Evolutionary conservation across 2,888 invertebrate species (phyloP).

Genomic region (Acanthosoma haemorrhoidale): DNA sequence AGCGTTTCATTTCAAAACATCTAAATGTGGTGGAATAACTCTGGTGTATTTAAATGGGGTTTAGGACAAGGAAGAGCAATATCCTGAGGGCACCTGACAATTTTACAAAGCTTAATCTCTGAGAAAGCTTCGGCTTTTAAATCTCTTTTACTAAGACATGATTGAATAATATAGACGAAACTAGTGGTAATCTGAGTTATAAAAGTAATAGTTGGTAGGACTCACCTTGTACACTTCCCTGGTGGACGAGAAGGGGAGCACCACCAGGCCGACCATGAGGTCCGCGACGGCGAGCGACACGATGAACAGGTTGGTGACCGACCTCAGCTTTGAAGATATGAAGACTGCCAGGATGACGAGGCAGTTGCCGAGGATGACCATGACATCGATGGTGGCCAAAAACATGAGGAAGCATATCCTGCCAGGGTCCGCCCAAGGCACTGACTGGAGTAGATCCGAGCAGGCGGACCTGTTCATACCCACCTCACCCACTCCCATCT

Average conservation of each 20-base stretch:
- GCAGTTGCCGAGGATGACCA: conserved; percentile 85
- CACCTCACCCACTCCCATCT: conserved; percentile 38
- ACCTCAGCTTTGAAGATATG: conserved; percentile 83
- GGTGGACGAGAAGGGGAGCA: conserved; percentile 91
- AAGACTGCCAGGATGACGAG: conserved; percentile 89
- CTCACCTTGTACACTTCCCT: conserved; percentile 59
- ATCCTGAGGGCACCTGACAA: too few species aligned
- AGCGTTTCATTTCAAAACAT: too few species aligned
- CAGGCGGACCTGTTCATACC: conserved; percentile 38
- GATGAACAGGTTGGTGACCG: conserved; percentile 94
- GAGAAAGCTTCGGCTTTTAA: too few species aligned
- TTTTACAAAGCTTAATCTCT: too few species aligned
- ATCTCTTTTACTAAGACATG: too few species aligned
- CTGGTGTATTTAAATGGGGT: too few species aligned
- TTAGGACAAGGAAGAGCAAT: too few species aligned
- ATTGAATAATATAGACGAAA: too few species aligned
- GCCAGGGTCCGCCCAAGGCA: conserved; percentile 71
- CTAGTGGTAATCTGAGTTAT: too few species aligned
- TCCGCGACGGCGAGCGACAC: conserved; percentile 95
- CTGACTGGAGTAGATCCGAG: conserved; percentile 36
- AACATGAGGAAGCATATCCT: conserved; percentile 70
- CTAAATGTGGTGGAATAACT: too few species aligned
- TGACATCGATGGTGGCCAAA: conserved; percentile 75
- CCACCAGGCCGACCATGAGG: conserved; percentile 88
- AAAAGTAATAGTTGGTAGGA: neutral